Evolutionary conservation across 2,113 vertebrate genomes (phyloP), one percentile per base, ranked within the genome.

Genomic region (Hydropotes inermis): DNA sequence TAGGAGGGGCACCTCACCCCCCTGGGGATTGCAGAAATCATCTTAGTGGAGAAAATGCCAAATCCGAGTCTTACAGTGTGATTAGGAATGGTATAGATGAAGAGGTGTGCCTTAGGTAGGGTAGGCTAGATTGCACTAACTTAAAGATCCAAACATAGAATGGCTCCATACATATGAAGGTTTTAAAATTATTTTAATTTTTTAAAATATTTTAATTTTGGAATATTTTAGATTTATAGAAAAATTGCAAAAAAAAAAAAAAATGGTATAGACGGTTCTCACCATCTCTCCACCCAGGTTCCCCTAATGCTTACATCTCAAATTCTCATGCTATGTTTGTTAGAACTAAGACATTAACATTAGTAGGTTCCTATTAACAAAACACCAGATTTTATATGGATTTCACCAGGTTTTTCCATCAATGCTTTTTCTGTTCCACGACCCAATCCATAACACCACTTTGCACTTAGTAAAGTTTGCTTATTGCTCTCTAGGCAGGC

Each of bases 161-260:
- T n/a, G 47, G 15, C 25, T 84, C 45, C 23, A 33, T 23, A 45
- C 5, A 74, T 16, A 33, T 21, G 19, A 82, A 43, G 12, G 5
- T 10, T 55, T 79, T 70, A 4, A 64, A 64, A n/a, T 67, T 43
- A 52, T 36, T 57, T 82, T 61, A 64, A 74, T 36, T 14, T 50
- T 50, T 3, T 3, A 50, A 50, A 14, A 14, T 50, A 1, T 54
- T 94, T 93, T 39, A n/a, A 94, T 82, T 67, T 90, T 45, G 6
- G 47, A 81, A 47, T 95, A 84, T 36, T 96, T 92, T 84, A 91
- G 36, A 87, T n/a, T 39, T 39, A 88, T 28, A 7, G 10, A 74
- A 84, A 89, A 61, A 43, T 78, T 54, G 3, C 25, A 43, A 9
- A 83, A 52, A 86, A 12, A 25, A 13, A 43, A 9, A 83, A 52